Percentiles rank a stretch among this genome's conserved stretches.
phyloP scores from a whole-genome alignment of 2,113 vertebrate species.

The Sceloporus tristichus region DNA sequence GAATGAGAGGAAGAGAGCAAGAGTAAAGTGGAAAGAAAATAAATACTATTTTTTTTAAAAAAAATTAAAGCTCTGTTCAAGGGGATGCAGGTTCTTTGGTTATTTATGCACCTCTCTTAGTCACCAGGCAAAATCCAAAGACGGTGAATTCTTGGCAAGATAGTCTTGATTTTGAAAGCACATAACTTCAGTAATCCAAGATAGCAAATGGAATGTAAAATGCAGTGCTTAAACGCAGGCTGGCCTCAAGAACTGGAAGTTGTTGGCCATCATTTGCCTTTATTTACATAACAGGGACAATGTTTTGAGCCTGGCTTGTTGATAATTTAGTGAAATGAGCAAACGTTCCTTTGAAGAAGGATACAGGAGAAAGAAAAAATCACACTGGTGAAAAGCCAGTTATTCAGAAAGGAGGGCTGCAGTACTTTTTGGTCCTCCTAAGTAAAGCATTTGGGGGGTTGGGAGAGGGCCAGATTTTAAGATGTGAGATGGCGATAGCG shows the following conservation, averaged over 20 bases:
- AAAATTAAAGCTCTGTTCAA: background rate
- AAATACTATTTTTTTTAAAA: background rate
- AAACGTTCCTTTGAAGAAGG: background rate
- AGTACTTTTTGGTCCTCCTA: background rate
- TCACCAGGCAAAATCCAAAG: background rate
- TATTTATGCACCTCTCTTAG: background rate
- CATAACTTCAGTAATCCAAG: background rate
- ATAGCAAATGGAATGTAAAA: background rate
- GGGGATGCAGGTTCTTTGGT: background rate
- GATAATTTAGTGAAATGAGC: background rate
- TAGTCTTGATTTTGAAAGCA: background rate
- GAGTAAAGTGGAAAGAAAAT: background rate
- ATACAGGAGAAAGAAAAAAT: background rate
- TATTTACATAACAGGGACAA: background rate
- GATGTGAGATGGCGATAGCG: background rate
- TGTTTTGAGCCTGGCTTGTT: background rate
- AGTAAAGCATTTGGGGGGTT: no score
- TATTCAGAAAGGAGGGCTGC: background rate
- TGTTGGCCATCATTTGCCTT: background rate
- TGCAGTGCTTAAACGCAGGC: background rate
- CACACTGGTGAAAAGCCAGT: background rate
- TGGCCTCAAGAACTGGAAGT: background rate
- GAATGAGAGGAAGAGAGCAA: background rate
- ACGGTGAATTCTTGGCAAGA: background rate
- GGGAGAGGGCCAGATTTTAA: background rate